Conservation (phyloP, 1,140 invertebrate species). For the Melanaphis sacchari region DNA sequence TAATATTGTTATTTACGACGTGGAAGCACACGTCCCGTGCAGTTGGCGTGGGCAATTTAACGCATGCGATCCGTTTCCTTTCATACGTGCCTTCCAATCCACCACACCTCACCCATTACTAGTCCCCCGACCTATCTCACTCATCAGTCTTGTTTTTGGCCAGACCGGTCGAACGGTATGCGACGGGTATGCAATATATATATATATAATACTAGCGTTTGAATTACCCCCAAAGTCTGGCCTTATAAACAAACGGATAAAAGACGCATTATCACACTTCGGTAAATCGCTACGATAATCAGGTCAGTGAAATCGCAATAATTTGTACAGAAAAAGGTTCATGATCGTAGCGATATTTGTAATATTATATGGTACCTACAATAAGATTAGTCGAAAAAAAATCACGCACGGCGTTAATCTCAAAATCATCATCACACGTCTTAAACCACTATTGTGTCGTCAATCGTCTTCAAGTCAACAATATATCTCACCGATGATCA, state of each 20-base stretch:
- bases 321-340: not conserved
- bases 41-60: not conserved
- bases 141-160: not conserved
- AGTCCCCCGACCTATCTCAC: not conserved
- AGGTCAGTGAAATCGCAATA: not conserved
- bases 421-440: not conserved
- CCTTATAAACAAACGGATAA: not conserved
- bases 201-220: not conserved
- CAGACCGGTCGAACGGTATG: not conserved
- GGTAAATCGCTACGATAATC: not conserved
- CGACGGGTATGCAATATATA: not conserved
- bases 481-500: not conserved
- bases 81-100: not conserved
- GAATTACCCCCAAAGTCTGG: not conserved
- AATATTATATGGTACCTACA: not conserved
- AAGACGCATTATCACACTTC: constrained; percentile 2
- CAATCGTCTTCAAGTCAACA: not conserved
- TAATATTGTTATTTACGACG: constrained; percentile 15
- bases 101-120: no score
- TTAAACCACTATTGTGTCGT: not conserved
- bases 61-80: not conserved
- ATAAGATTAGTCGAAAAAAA: not conserved
- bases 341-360: not conserved
- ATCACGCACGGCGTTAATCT: not conserved
- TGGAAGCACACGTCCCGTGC: not conserved